phyloP scores from a whole-genome alignment of 2,113 vertebrate species.

The Phrynocephalus versicolor region DNA sequence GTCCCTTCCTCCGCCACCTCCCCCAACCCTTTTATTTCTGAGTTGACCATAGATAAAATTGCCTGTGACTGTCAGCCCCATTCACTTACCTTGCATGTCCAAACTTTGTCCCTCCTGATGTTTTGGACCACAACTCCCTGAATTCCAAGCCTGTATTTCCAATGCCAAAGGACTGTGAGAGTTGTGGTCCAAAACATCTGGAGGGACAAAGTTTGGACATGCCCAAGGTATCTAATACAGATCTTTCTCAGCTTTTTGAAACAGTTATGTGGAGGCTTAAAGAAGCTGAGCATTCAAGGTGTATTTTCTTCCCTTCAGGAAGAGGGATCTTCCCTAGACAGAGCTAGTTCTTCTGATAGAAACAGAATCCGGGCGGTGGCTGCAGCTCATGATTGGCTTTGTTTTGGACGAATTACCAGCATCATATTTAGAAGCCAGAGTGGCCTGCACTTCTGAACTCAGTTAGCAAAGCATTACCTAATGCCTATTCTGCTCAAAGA shows the following conservation, averaged over 20 bases:
- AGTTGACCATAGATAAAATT: too few species aligned
- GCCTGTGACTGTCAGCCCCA: too few species aligned
- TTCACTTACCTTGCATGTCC: too few species aligned
- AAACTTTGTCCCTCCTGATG: too few species aligned
- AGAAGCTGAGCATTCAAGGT: neutral
- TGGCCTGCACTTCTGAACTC: slow-evolving; percentile 1
- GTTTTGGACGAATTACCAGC: neutral
- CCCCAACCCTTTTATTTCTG: too few species aligned
- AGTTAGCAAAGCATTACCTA: neutral
- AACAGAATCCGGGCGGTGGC: neutral
- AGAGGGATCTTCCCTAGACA: neutral
- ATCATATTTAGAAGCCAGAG: neutral
- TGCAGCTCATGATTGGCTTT: neutral
- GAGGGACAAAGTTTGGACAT: too few species aligned
- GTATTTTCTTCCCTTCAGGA: neutral
- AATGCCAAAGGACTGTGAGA: too few species aligned
- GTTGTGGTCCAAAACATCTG: too few species aligned
- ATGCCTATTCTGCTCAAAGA: slow-evolving; percentile 4
- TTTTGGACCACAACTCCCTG: too few species aligned
- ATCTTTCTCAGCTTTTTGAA: neutral
- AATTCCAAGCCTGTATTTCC: too few species aligned
- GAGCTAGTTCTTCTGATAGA: neutral
- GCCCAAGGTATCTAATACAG: neutral
- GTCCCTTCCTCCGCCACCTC: too few species aligned
- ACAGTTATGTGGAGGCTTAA: neutral